A percentile compares a stretch with the other conserved stretches of the same genome.
Conservation (phyloP, 1,140 invertebrate species). For the Caenorhabditis remanei region DNA sequence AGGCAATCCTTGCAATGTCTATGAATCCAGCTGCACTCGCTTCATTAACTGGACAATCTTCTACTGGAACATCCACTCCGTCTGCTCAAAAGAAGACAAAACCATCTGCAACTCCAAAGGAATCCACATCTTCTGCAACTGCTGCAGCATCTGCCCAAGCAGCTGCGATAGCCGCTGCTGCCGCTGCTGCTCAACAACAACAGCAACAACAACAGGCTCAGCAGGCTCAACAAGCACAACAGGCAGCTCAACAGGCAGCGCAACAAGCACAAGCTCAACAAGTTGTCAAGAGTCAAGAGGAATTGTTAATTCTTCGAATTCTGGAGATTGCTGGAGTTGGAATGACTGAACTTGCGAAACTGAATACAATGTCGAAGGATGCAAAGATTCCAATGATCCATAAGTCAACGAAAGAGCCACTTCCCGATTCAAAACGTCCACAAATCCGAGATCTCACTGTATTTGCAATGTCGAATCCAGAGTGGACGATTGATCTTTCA, state of each 20-base stretch:
- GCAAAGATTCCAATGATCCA: conserved; percentile 41
- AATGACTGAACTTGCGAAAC: conserved; percentile 14
- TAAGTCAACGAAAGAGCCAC: conserved; percentile 13
- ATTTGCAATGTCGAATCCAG: conserved; percentile 14
- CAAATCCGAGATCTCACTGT: conserved; percentile 32
- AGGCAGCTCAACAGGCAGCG: not conserved
- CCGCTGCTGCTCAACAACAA: conserved; percentile 53
- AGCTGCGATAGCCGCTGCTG: not conserved
- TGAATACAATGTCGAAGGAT: conserved; percentile 41
- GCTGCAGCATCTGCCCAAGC: not conserved
- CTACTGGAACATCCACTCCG: conserved; percentile 28
- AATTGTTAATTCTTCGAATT: conserved; percentile 13
- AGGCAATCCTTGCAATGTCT: conserved; percentile 53
- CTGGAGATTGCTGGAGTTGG: conserved; percentile 18
- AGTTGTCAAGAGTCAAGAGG: not conserved
- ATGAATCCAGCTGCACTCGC: conserved; percentile 23
- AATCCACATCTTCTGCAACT: conserved; percentile 19
- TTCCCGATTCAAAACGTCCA: conserved; percentile 8
- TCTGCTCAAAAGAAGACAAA: conserved; percentile 34
- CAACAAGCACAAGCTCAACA: not conserved
- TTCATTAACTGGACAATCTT: conserved; percentile 8
- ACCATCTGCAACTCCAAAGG: conserved; percentile 10
- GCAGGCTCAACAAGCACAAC: not conserved
- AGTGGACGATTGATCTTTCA: conserved; percentile 7
- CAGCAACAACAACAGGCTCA: conserved; percentile 45